Conservation (phyloP, 2,797 vertebrate genomes). For the Periophthalmus magnuspinnatus region DNA sequence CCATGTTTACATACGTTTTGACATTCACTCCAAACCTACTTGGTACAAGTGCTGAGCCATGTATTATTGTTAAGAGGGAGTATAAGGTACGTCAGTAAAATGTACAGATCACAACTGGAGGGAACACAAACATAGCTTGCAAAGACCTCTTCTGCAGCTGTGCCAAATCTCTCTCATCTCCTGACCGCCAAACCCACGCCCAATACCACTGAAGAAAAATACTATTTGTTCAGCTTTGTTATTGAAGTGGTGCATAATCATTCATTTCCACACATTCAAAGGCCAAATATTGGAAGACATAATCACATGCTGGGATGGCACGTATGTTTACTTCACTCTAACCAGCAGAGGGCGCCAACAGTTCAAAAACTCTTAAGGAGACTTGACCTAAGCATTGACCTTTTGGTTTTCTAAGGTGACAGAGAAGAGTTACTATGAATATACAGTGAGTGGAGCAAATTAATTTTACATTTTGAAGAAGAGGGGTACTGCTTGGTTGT, state of each 20-base stretch:
- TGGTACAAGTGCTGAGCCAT: conserved; percentile 18
- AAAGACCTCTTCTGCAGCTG: conserved; percentile 11
- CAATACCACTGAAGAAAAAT: conserved; percentile 24
- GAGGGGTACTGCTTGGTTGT: not conserved
- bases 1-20: not conserved
- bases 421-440: not conserved
- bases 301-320: not conserved
- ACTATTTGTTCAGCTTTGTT: conserved; percentile 43
- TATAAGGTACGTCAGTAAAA: conserved; percentile 22
- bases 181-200: conserved; percentile 13
- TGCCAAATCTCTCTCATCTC: conserved; percentile 27
- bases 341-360: conserved; percentile 57
- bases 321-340: not conserved
- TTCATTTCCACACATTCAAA: not conserved
- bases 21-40: not conserved
- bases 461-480: not conserved
- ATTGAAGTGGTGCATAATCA: conserved; percentile 9
- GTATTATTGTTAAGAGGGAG: conserved; percentile 16
- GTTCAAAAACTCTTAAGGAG: not conserved
- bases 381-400: not conserved
- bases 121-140: conserved; percentile 28
- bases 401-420: conserved; percentile 6
- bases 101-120: conserved; percentile 12
- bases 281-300: not conserved
- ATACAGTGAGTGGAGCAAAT: not conserved